Evolutionary conservation across 2,888 invertebrate genomes (phyloP), one percentile per base, ranked within the genome.

Genomic region (Netelia virgata): DNA sequence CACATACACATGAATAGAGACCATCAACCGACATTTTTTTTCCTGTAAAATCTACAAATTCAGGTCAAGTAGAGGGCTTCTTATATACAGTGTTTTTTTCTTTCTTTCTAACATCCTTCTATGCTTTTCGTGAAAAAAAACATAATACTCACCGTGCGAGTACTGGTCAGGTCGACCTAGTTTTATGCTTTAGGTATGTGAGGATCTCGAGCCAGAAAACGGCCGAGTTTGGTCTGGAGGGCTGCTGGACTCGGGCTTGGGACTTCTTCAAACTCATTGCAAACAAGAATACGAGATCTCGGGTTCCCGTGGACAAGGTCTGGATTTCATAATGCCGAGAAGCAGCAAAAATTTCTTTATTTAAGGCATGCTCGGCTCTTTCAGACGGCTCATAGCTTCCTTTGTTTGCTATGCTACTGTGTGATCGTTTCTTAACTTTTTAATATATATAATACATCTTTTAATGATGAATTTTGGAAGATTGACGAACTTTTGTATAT

Each of bases 261-360:
- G 57, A 20, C 50, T 43, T 68, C 41, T 61, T 69, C 23, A 61
- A 68, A 70, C 50, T 70, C 61, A 20, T 63, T 78, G 14, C 69
- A 55, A 70, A 50, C 68, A 28, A 59, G 47, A 43, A 72, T 5
- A 18, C 23, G 69, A 47, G 68, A 57, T 59, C 69, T 69, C 77
- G 50, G 5, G 14, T 68, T 70, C 8, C 63, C 50, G 53, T 18
- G 77, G 36, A 69, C 47, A 28, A 63, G 69, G 23, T 57, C 57
- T 41, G 68, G 18, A 61, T 41, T 78, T 78, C 53, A 64, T 57
- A 66, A 80, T 72, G 73, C 64, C 50, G 43, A 28, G 41, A 57
- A 16, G 5, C 36, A 55, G 18, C 16, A 57, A 57, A 1, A 28
- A 61, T 23, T 57, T 72, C 72, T 59, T 59, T 59, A 20, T 41